Evolutionary conservation across 2,113 vertebrate species (phyloP), one percentile per base, ranked within the genome.

Genomic region (Atlantisia rogersi): DNA sequence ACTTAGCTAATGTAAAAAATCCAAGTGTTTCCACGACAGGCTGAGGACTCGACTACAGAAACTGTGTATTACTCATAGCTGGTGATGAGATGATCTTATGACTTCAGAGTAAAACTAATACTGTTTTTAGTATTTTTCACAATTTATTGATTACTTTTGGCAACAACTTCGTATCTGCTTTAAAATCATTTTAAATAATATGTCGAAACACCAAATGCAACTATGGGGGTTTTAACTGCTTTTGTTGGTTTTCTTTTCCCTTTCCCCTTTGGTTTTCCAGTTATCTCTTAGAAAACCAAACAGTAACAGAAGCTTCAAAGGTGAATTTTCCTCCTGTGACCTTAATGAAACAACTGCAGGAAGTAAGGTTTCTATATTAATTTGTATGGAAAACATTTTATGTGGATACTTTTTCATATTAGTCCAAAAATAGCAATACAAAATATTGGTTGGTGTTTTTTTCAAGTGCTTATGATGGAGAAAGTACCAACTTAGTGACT

Each of bases 261-360:
- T 84, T 40, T 80, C 78, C 17, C 42, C 1, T 88, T 24, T 88
- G 97, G 69, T 96, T 94, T 97, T 97, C 44, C 92, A 99, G 99
- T 94, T 99, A 99, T 64, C 31, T 98, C 71, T 97, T 99, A 78
- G 91, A 97, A 97, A 98, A 90, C 32, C 95, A 98, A 83, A 96
- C 70, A 1, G 71, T 98, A 86, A 82, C 98, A 86, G 98, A 97
- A 91, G 98, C 98, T 18, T 98, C 98, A 50, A 92, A 97, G 31
- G 55, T 99, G 82, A 84, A 92, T 59, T 98, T 99, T 97, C 95
- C 98, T 84, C 29, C 86, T 50, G 39, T 97, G 90, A 95, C 94
- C 81, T 89, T 95, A 46, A 59, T 90, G 73, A 59, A 97, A 70
- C 69, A 85, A 55, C 11, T 98, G 17, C 15, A 25, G n/a, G 35